Percentiles rank a stretch among this genome's conserved stretches.
Evolutionary conservation across 2,888 invertebrate species (phyloP).

Genomic region (Laspeyria flexula): DNA sequence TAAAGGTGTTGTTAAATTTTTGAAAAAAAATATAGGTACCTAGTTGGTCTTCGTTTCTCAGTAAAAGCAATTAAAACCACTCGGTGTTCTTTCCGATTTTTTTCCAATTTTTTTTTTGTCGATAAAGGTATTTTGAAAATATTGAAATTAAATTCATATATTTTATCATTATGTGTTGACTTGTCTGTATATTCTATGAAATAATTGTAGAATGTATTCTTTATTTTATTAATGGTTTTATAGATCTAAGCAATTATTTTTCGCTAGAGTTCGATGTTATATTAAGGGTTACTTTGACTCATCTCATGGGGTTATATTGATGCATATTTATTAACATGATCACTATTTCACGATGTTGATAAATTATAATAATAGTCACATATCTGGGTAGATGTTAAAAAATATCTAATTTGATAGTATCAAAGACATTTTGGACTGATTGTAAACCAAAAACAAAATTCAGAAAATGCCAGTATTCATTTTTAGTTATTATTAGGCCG

Average conservation of each 20-base stretch:
- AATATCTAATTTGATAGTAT: conserved; percentile 1
- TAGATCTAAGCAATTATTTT: conserved; percentile 22
- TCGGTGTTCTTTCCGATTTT: no score
- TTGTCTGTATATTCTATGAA: neutral
- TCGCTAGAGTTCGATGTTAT: conserved; percentile 45
- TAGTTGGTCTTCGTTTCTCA: no score
- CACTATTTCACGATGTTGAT: neutral
- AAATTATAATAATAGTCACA: neutral
- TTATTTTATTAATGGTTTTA: conserved; percentile 22
- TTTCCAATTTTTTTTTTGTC: no score
- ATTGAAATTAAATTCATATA: no score
- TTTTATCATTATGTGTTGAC: neutral
- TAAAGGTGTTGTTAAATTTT: no score
- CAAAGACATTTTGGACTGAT: conserved; percentile 12
- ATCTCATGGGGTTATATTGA: neutral
- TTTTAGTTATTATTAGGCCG: neutral
- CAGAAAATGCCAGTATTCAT: conserved; percentile 9
- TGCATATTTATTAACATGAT: neutral
- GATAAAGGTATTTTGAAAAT: no score
- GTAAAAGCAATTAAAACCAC: no score
- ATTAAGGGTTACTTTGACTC: conserved; percentile 9
- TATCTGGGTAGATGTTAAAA: conserved; percentile 4
- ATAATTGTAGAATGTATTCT: conserved; percentile 14
- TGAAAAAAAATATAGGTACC: no score
- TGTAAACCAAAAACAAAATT: conserved; percentile 15